Evolutionary conservation across 2,113 vertebrate genomes (phyloP), one percentile per base, ranked within the genome.

Genomic region (Seriola rivoliana): DNA sequence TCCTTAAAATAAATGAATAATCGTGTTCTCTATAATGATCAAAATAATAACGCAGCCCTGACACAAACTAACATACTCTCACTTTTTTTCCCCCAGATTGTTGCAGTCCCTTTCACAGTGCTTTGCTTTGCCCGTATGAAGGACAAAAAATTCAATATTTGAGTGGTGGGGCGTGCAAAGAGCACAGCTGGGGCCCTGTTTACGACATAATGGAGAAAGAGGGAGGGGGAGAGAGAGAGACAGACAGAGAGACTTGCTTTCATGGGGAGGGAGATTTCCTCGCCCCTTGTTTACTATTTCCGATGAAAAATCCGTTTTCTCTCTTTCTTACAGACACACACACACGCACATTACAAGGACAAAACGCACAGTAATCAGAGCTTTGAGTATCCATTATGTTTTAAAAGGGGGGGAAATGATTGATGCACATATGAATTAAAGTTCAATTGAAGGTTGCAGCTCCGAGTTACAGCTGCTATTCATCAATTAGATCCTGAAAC

Each of bases 391-490:
- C 88, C 89, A 91, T 92, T 91, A 92, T 89, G 81, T 87, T 91
- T 77, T 78, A 80, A 90, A 90, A 82, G 67, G 29, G 77, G 29
- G 68, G 60, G 9, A 89, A 91, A 92, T 94, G 94, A 95, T 93
- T 93, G 94, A 95, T 95, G 90, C 86, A 85, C 64, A 86, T 88
- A 79, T 85, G 74, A 93, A 94, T 94, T 91, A 93, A 94, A 93
- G 92, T 92, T 91, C 93, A 93, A 92, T 89, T 89, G 92, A 95
- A 97, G 94, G 94, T 94, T 94, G 55, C 63, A 82, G 90, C 80
- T 86, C 85, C 71, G 52, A 69, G 88, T 90, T 88, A 90, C 89
- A 78, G 84, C 87, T 79, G 91, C 88, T 85, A 94, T 95, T 92
- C 92, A 95, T 95, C 93, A 95, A 91, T 93, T 93, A 93, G 76